Base-by-base conservation (phyloP, 2,797 vertebrate species). In the Anomalospiza imberbis region DNA sequence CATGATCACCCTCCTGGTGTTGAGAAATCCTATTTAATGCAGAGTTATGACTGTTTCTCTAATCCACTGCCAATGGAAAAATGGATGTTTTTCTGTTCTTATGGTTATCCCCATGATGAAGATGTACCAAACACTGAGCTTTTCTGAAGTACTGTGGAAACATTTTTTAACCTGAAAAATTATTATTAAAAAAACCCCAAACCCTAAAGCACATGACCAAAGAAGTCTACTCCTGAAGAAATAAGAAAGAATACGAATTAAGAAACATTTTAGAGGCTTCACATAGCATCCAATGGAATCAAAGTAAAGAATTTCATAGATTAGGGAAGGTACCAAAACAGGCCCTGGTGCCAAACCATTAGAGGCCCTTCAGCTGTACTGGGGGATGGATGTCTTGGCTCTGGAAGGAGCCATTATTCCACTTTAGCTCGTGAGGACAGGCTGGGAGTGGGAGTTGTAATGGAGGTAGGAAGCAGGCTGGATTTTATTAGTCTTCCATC, bases 401-500 rank as follows among this genome's bases (percentile, higher is more conserved):
- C 81, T 91, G 85, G 82, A 90, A 84, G 68, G 71, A 95, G 73
- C 82, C 85, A 66, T 74, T 85, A 90, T 84, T 95, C 60, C 76
- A 65, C 80, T 60, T 80, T 0, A 88, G 78, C 75, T 80, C 7
- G 31, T 88, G 85, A 89, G 78, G 89, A 93, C 88, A 81, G 94
- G 60, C 76, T 57, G 72, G 53, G 85, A 90, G 85, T 86, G 72
- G 79, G 94, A 93, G 77, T 93, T 87, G 68, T 83, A 94, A 89
- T 32, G 72, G 89, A 90, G 75, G 87, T 89, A 91, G 89, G 91
- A 94, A 96, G 38, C 93, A 88, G 84, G 75, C 96, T 97, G 96
- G 96, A 87, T 96, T 96, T 96, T 94, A 97, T 97, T 97, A 97
- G 96, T 86, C 91, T 96, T 96, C 95, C 92, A 94, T 97, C 96